Evolutionary conservation across 2,113 vertebrate genomes (phyloP).

Genomic region (Pelobates fuscus): DNA sequence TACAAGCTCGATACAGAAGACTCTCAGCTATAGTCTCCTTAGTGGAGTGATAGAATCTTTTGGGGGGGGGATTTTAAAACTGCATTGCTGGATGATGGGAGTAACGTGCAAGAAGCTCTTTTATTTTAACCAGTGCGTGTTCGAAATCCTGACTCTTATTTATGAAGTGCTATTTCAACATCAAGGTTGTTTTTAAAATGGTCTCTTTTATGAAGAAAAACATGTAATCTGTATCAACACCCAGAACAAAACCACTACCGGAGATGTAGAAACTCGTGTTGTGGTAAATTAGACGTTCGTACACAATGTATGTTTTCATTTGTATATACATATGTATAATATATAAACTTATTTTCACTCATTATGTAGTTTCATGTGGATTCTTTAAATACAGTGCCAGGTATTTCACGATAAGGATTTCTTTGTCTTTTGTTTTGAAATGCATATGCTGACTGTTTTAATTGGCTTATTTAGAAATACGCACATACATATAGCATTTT

Average conservation of each 20-base stretch:
- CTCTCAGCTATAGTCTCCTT: too few species aligned
- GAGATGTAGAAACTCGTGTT: slow-evolving; percentile 32
- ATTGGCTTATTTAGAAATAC: too few species aligned
- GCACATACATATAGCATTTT: too few species aligned
- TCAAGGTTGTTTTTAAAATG: slow-evolving; percentile 31
- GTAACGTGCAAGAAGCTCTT: not conserved
- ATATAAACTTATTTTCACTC: slow-evolving; percentile 51
- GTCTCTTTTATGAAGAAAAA: slow-evolving; percentile 6
- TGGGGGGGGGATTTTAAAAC: too few species aligned
- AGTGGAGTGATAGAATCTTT: too few species aligned
- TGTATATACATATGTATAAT: slow-evolving; percentile 49
- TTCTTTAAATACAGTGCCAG: not conserved
- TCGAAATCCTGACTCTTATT: not conserved
- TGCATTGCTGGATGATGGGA: not conserved
- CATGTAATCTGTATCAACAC: not conserved
- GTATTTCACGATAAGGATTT: not conserved
- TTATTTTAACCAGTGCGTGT: not conserved
- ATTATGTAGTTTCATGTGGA: not conserved
- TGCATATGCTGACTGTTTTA: too few species aligned
- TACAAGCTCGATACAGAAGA: too few species aligned
- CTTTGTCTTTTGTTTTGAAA: too few species aligned
- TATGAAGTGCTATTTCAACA: slow-evolving; percentile 33
- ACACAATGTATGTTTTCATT: slow-evolving; percentile 41
- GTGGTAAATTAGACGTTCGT: slow-evolving; percentile 32
- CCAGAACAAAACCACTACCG: slow-evolving; percentile 44